Evolutionary conservation across 2,113 vertebrate species (phyloP).

Genomic region (Anarrhichthys ocellatus): DNA sequence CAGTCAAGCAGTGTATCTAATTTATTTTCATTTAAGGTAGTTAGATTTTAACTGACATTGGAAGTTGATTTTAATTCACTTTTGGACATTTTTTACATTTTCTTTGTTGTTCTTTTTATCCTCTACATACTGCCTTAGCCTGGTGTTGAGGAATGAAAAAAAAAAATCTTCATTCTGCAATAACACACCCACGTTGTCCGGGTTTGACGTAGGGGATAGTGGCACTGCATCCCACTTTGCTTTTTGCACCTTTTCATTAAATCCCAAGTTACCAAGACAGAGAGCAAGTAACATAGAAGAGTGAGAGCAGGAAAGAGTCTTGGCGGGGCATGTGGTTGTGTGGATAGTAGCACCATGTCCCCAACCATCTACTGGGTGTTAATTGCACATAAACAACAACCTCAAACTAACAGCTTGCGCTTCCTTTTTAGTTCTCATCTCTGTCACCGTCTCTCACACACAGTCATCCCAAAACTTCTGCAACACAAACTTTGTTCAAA

Average conservation of each 20-base stretch:
- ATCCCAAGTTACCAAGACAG: background rate
- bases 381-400: slow-evolving; percentile 34
- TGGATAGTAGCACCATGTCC: slow-evolving; percentile 15
- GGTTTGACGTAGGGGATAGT: background rate
- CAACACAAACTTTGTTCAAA: background rate
- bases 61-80: background rate
- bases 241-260: slow-evolving; percentile 27
- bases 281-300: background rate
- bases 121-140: background rate
- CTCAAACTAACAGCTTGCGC: slow-evolving; percentile 19
- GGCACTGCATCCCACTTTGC: background rate
- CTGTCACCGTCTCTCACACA: slow-evolving; percentile 21
- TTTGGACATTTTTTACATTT: background rate
- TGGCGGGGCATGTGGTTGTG: slow-evolving; percentile 8
- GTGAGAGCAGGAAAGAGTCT: background rate
- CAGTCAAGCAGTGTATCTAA: background rate
- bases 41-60: background rate
- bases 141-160: background rate
- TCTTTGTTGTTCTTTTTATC: background rate
- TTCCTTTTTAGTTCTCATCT: slow-evolving; percentile 24
- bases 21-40: background rate
- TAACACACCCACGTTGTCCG: background rate
- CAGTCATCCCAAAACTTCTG: slow-evolving; percentile 2
- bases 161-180: background rate
- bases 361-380: slow-evolving; percentile 23